Conservation (phyloP, 2,888 invertebrate species). For the Hydraecia micacea region DNA sequence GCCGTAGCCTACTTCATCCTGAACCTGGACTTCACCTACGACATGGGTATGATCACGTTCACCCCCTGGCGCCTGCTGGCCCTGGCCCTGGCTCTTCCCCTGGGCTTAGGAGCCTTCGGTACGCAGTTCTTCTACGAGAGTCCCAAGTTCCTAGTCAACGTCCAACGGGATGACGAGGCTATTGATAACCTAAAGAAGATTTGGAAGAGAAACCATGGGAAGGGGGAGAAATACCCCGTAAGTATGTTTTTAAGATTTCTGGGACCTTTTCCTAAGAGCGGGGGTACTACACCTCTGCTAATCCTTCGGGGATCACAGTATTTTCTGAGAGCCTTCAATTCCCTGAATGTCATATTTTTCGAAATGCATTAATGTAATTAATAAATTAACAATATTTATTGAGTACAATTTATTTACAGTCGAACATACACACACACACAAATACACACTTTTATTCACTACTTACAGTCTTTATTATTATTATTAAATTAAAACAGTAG, state of each 20-base stretch:
- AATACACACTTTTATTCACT: too few relatives aligned
- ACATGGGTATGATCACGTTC: slow-evolving; percentile 71
- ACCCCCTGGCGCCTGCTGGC: slow-evolving; percentile 78
- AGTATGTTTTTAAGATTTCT: slow-evolving; percentile 27
- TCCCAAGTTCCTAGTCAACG: slow-evolving; percentile 92
- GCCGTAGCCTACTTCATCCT: slow-evolving; percentile 71
- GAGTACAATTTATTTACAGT: background rate
- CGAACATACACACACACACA: too few relatives aligned
- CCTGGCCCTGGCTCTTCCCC: slow-evolving; percentile 87
- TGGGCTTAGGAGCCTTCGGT: slow-evolving; percentile 89
- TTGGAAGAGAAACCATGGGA: slow-evolving; percentile 88
- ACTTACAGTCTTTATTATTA: too few relatives aligned
- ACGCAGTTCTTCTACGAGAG: slow-evolving; percentile 92
- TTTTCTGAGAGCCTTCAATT: background rate
- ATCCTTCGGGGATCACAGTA: background rate
- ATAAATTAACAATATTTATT: background rate
- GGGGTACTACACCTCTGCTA: background rate
- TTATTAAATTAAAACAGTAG: too few relatives aligned
- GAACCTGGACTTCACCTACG: slow-evolving; percentile 68
- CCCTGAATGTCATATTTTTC: background rate
- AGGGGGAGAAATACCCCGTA: slow-evolving; percentile 66
- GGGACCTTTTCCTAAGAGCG: background rate
- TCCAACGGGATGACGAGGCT: slow-evolving; percentile 90
- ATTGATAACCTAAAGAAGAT: slow-evolving; percentile 90
- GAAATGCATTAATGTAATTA: background rate